These are phyloP conservation scores for Hippocampus mohnikei DNA, from an alignment of 2,113 vertebrate species.

Conservation along the genomic window DNA sequence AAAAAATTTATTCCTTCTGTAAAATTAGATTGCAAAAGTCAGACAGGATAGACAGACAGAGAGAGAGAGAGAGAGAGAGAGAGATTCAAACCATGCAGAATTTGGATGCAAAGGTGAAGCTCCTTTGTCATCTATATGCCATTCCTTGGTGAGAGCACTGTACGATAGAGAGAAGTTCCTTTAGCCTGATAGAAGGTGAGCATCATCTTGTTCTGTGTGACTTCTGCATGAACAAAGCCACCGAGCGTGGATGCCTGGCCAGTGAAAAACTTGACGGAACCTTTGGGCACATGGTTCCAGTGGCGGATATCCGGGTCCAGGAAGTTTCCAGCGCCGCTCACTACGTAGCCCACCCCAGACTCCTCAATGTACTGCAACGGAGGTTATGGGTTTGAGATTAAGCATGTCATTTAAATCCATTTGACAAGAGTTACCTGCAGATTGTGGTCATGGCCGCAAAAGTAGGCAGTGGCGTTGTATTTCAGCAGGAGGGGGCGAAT, in stretches of 20 bases:
- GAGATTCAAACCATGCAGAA: background rate
- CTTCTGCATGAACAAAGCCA: constrained; percentile 80
- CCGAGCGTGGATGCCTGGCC: constrained; percentile 76
- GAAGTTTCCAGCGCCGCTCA: constrained; percentile 90
- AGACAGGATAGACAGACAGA: no score
- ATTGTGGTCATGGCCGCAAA: constrained; percentile 91
- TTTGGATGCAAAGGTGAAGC: background rate
- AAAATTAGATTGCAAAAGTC: background rate
- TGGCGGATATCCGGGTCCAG: constrained; percentile 79
- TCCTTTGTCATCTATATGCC: constrained; percentile 7
- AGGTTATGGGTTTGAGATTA: background rate
- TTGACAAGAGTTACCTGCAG: constrained; percentile 75
- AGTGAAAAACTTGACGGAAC: constrained; percentile 81
- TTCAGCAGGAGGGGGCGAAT: constrained; percentile 77
- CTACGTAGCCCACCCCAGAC: constrained; percentile 78
- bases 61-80: background rate
- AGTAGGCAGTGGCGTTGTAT: constrained; percentile 80
- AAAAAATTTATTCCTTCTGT: background rate
- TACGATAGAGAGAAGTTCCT: constrained; percentile 83
- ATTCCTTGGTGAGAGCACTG: constrained; percentile 69
- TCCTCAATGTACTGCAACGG: constrained; percentile 77
- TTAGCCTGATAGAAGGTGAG: constrained; percentile 80
- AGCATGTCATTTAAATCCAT: background rate
- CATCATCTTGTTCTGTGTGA: constrained; percentile 74
- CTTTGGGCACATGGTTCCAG: constrained; percentile 72